These are phyloP conservation scores for Ricordea florida DNA, from an alignment of 92 coral and sea anemone genomes.

Conservation along the genomic window DNA sequence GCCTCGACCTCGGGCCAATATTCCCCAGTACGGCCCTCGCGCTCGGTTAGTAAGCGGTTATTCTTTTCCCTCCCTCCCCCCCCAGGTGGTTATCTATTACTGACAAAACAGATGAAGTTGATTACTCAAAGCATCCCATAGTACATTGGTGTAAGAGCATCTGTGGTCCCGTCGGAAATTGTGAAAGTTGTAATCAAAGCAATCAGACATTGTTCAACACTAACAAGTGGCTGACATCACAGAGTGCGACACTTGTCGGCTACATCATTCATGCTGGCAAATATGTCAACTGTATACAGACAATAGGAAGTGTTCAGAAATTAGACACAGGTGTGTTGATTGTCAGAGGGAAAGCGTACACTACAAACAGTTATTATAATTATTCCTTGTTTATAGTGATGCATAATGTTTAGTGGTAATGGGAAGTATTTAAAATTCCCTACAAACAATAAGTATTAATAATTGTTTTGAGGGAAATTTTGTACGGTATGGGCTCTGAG, in stretches of 20 bases:
- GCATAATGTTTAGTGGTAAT: too few relatives aligned
- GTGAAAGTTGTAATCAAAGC: constrained; percentile 53
- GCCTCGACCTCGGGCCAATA: neutral
- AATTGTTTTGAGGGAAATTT: too few relatives aligned
- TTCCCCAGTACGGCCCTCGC: too few relatives aligned
- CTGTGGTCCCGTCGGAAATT: constrained; percentile 92
- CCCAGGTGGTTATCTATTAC: constrained; percentile 81
- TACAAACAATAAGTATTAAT: too few relatives aligned
- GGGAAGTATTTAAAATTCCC: too few relatives aligned
- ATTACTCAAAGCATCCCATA: constrained; percentile 37
- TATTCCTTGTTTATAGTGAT: too few relatives aligned
- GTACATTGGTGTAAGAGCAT: constrained; percentile 79
- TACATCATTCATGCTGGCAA: constrained; percentile 73
- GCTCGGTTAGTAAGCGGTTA: neutral
- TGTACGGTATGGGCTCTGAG: too few relatives aligned
- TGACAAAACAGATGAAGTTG: constrained; percentile 21
- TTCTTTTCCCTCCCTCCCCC: too few relatives aligned
- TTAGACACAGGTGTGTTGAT: constrained; percentile 1
- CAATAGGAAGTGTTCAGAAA: constrained; percentile 45
- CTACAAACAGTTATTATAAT: neutral
- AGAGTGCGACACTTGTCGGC: constrained; percentile 63
- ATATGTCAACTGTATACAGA: constrained; percentile 75
- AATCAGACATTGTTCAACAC: constrained; percentile 70
- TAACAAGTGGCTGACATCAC: constrained; percentile 56
- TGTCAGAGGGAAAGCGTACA: too few relatives aligned